Percentiles rank a stretch among this genome's conserved stretches.
Evolutionary conservation across 2,113 vertebrate genomes (phyloP).

Genomic region (Nanger granti): DNA sequence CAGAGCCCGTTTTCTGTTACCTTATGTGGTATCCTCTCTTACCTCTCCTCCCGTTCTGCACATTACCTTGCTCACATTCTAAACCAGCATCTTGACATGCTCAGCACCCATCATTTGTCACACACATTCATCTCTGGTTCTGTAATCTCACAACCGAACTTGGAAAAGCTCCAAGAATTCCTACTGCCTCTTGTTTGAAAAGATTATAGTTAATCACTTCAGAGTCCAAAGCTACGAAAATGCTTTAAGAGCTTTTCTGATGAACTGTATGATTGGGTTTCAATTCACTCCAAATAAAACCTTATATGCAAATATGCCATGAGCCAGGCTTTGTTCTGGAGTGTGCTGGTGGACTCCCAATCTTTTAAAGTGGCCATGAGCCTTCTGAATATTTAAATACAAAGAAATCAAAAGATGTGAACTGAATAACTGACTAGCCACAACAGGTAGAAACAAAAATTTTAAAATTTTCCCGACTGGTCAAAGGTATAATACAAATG

Average conservation of each 20-base stretch:
- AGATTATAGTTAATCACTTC: slow-evolving; percentile 9
- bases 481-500: neutral
- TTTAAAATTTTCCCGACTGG: neutral
- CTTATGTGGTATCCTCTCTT: neutral
- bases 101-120: neutral
- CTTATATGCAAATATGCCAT: neutral
- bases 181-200: slow-evolving; percentile 27
- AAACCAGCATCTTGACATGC: neutral
- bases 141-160: slow-evolving; percentile 2
- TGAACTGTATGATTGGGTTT: neutral
- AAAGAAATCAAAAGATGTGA: neutral
- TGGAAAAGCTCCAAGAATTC: slow-evolving; percentile 21
- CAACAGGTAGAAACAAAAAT: neutral
- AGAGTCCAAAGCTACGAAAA: slow-evolving; percentile 20
- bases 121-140: neutral
- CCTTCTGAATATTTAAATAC: slow-evolving; percentile 1
- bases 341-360: neutral
- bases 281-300: slow-evolving; percentile 16
- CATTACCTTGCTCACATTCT: neutral
- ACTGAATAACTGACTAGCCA: neutral
- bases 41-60: neutral
- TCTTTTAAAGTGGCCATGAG: neutral
- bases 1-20: too few species aligned
- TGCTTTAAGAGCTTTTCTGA: neutral
- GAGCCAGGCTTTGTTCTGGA: neutral